Percentiles rank a stretch among this genome's conserved stretches.
Conservation (phyloP, 2,113 vertebrate genomes). For the Monopterus albus region DNA sequence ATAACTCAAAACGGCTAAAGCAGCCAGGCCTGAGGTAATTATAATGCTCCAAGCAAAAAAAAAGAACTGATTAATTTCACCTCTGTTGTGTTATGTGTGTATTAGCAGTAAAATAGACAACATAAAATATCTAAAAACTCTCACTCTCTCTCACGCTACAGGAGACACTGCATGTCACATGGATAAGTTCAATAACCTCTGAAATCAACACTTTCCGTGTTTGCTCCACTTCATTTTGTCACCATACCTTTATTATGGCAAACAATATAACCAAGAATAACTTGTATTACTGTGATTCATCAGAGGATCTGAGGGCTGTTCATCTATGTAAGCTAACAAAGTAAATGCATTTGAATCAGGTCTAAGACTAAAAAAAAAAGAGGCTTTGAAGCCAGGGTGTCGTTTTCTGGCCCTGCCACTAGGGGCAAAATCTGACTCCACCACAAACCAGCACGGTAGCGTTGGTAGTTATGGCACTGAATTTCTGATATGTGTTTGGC, state of each 20-base stretch:
- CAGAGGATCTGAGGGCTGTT: background rate
- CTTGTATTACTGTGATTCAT: slow-evolving; percentile 11
- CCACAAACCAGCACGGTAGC: background rate
- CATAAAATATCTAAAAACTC: background rate
- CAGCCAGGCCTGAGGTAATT: background rate
- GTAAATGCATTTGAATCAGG: background rate
- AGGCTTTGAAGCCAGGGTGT: too few species aligned
- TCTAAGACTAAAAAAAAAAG: background rate
- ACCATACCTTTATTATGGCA: background rate
- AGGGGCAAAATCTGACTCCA: background rate
- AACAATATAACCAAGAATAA: background rate
- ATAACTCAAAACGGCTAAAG: rapidly evolving
- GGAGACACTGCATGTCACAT: rapidly evolving
- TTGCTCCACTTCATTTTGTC: rapidly evolving
- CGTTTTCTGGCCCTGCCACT: too few species aligned
- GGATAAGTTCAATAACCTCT: background rate
- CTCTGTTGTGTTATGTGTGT: background rate
- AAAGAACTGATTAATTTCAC: background rate
- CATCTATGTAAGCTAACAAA: rapidly evolving
- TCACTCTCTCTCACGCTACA: slow-evolving; percentile 6
- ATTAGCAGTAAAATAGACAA: background rate
- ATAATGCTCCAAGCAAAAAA: rapidly evolving
- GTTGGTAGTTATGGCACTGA: too few species aligned
- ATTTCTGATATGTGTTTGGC: too few species aligned
- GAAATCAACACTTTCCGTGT: slow-evolving; percentile 40